Percentiles rank a stretch among this genome's conserved stretches.
phyloP scores from a whole-genome alignment of 2,888 invertebrate genomes.

The Nesidiocoris tenuis region DNA sequence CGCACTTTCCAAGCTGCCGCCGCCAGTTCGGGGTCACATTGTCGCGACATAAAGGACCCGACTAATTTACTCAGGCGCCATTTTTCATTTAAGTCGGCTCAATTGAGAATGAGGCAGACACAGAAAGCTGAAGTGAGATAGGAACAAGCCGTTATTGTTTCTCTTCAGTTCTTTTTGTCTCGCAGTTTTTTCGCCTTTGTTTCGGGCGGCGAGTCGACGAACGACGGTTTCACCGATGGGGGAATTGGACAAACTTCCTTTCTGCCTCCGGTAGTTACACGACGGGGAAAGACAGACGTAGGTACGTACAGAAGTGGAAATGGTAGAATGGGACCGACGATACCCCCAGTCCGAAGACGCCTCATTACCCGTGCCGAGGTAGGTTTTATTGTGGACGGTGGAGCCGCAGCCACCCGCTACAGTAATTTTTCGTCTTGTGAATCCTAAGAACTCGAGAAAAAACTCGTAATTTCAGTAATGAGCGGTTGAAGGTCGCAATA shows the following conservation, averaged over 20 bases:
- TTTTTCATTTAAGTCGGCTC: slow-evolving; percentile 39
- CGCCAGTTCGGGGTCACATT: slow-evolving; percentile 17
- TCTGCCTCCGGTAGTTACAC: background rate
- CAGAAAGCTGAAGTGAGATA: background rate
- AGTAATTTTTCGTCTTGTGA: no score
- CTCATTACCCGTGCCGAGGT: no score
- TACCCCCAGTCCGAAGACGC: no score
- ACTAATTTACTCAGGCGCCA: slow-evolving; percentile 39
- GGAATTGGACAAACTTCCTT: slow-evolving; percentile 27
- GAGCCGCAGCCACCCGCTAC: no score
- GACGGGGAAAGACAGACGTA: background rate
- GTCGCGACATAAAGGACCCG: slow-evolving; percentile 31
- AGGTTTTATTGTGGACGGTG: no score
- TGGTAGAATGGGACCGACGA: background rate
- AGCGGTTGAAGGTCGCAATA: no score
- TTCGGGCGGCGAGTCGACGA: no score
- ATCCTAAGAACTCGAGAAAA: no score
- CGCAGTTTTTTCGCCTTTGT: slow-evolving; percentile 8
- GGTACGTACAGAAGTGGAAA: background rate
- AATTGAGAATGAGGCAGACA: slow-evolving; percentile 13
- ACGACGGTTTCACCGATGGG: no score
- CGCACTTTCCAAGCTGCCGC: slow-evolving; percentile 17
- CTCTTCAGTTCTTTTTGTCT: slow-evolving; percentile 13
- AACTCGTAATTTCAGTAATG: no score
- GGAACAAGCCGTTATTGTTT: background rate